Base-by-base conservation (phyloP, 2,113 vertebrate species). In the Ceyx melanurus region DNA sequence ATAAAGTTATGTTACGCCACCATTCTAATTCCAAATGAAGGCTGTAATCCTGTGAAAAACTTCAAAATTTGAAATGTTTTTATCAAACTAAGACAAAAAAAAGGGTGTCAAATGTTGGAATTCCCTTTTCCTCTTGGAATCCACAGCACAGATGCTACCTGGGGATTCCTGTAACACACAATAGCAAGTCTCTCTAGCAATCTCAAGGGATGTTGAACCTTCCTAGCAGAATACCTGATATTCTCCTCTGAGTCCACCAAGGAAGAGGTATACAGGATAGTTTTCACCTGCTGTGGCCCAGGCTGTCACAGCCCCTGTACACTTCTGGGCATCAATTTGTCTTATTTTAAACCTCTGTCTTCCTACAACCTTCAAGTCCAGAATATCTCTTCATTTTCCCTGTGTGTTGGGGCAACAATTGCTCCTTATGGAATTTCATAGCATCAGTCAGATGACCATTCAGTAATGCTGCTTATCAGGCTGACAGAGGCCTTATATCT, bases 251-350 rank as follows among this genome's bases (percentile, higher is more conserved):
- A 6, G 66, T 70, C 37, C 51, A 66, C 22, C 25, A 22, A 73
- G 45, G 45, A 72, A 56, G 3, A 0, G 3, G 13, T 11, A 2
- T 40, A 60, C 7, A 51, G 10, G 26, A 56, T 2, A 51, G 16
- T 10, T 82, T 90, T 72, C 15, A 26, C 9, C 11, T 33, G 22
- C 72, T 70, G 15, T 83, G 13, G 7, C 16, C n/a, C 68, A 81
- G 35, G 29, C 15, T 73, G 17, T 25, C 26, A 76, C 17, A 72
- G 21, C 11, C 53, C 11, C 22, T 70, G 7, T 21, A 28, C 14
- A 8, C 40, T 43, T 17, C 33, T 66, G 50, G 16, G 5, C 23
- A 57, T 31, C 25, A 28, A 29, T 46, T 67, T 60, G 4, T 64
- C 51, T 35, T 60, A 42, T 4, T 48, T 82, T 74, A 82, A 86